Evolutionary conservation across 2,113 vertebrate species (phyloP), one percentile per base, ranked within the genome.

Genomic region (Mus spicilegus): DNA sequence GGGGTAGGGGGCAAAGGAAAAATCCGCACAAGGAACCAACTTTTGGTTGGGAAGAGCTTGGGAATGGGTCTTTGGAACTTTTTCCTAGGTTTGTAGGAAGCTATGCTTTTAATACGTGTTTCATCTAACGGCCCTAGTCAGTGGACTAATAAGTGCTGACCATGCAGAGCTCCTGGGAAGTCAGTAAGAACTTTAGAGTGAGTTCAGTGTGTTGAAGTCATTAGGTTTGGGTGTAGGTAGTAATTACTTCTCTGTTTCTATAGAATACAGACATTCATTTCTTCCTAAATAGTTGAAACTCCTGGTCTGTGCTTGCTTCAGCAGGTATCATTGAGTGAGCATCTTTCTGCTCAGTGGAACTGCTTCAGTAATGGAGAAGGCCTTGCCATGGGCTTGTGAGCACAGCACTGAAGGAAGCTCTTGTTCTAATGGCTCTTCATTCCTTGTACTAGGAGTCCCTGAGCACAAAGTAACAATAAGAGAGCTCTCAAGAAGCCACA

Each of bases 251-350:
- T 73, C 2, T 65, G 20, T 61, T 87, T 92, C 73, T 87, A 0
- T 89, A 95, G 87, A 96, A 96, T 70, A 22, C 39, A 86, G n/a
- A 75, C 58, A 42, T 7, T 39, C 12, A 91, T 94, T 87, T 80
- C 75, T 96, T 20, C 73, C 28, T 10, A 39, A 73, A 70, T 36
- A 85, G 33, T 87, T 95, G 94, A 93, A 39, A 54, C 63, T 90
- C 78, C 80, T 88, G 65, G 51, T 85, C 67, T 77, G 42, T 82
- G 69, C 58, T 56, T 82, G 54, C 90, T 87, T 65, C 73, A 94
- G 87, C 61, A 87, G 72, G 42, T 86, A 70, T 93, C 58, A 56
- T 19, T 39, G 26, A 95, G n/a, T 16, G 63, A 92, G 73, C 22
- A 87, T 95, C 54, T 87, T 88, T 61, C 58, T 91, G 12, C 36